These are phyloP conservation scores for Pangasius mekongensis DNA, from an alignment of 2,797 vertebrate genomes.

Conservation along the genomic window DNA sequence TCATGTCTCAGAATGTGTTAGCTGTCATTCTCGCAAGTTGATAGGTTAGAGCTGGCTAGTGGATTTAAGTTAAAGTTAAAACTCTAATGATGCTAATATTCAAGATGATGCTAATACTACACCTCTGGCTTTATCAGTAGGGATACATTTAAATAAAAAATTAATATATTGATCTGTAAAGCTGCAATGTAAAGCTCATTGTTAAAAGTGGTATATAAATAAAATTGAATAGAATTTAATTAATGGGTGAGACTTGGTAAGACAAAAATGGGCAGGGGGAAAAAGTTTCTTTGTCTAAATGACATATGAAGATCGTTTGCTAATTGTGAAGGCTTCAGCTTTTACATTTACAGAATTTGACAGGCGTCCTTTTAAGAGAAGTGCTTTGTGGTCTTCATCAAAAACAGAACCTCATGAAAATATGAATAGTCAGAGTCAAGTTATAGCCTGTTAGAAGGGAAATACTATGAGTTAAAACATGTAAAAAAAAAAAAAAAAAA, in stretches of 20 bases:
- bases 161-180: background rate
- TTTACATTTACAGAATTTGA: background rate
- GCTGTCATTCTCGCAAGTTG: background rate
- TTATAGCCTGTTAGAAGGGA: background rate
- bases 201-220: background rate
- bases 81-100: background rate
- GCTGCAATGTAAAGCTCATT: background rate
- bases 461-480: background rate
- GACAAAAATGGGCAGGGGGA: background rate
- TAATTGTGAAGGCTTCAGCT: background rate
- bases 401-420: background rate
- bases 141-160: background rate
- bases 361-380: background rate
- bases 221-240: background rate
- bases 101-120: too few species aligned
- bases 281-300: background rate
- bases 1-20: background rate
- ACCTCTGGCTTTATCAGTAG: background rate
- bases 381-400: slow-evolving; percentile 2
- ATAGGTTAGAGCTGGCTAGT: background rate
- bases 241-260: background rate
- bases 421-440: background rate
- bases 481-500: background rate
- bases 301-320: background rate
- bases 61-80: background rate